phyloP scores from a whole-genome alignment of 2,113 vertebrate genomes.

The Oncorhynchus masou region DNA sequence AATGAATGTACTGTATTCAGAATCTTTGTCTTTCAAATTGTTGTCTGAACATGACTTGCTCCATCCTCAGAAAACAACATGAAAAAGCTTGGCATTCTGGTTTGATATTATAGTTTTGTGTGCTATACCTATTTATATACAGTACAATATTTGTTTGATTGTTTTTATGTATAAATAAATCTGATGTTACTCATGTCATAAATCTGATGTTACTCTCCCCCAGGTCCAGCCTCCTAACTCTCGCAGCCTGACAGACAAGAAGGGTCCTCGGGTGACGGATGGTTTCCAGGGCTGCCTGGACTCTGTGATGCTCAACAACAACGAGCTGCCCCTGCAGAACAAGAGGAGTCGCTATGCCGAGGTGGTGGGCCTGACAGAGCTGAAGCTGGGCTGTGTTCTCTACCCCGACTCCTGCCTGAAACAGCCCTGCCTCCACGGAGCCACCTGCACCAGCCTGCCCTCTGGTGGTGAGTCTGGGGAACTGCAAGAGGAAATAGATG shows the following conservation, averaged over 20 bases:
- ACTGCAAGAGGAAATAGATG: neutral
- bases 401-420: constrained; percentile 88
- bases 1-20: too few relatives aligned
- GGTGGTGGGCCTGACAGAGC: constrained; percentile 89
- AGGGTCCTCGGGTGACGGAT: constrained; percentile 77
- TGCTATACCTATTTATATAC: too few relatives aligned
- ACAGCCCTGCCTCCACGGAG: constrained; percentile 88
- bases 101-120: too few relatives aligned
- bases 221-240: constrained; percentile 84
- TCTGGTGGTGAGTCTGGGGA: constrained; percentile 83
- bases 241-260: constrained; percentile 79
- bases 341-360: constrained; percentile 90
- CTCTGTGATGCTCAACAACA: constrained; percentile 86
- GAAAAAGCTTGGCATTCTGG: too few relatives aligned
- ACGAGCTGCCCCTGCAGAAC: constrained; percentile 92
- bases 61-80: too few relatives aligned
- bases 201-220: neutral
- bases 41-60: too few relatives aligned
- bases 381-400: constrained; percentile 92
- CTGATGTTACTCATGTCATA: neutral
- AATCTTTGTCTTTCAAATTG: too few relatives aligned
- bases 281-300: constrained; percentile 98
- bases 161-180: neutral
- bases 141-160: too few relatives aligned
- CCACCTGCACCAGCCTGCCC: constrained; percentile 83